These are phyloP conservation scores for Arothron firmamentum DNA, from an alignment of 2,113 vertebrate genomes.

Conservation along the genomic window DNA sequence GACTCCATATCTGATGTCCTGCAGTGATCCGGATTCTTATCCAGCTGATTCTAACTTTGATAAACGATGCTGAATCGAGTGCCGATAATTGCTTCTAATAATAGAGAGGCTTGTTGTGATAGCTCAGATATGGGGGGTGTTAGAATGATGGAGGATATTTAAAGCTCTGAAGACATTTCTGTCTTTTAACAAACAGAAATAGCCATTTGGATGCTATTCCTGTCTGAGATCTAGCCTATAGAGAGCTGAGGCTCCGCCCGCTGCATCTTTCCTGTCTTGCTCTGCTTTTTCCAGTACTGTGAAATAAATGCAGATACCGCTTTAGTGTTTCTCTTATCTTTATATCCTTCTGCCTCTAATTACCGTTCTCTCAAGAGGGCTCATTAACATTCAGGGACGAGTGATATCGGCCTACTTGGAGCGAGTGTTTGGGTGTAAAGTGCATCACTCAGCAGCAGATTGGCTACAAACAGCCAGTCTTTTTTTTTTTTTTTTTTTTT, in stretches of 20 bases:
- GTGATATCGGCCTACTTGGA: constrained; percentile 33
- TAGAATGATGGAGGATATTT: constrained; percentile 41
- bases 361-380: constrained; percentile 45
- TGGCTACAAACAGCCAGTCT: constrained; percentile 17
- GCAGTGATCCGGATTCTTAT: constrained; percentile 5
- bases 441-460: constrained; percentile 33
- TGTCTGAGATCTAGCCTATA: constrained; percentile 40
- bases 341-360: constrained; percentile 37
- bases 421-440: constrained; percentile 43
- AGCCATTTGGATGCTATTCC: constrained; percentile 55
- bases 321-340: neutral
- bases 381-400: constrained; percentile 48
- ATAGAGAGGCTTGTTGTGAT: constrained; percentile 46
- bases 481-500: neutral
- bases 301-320: neutral
- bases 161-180: constrained; percentile 50
- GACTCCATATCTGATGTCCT: neutral
- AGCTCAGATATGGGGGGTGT: constrained; percentile 23
- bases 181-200: constrained; percentile 52
- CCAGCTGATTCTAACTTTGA: constrained; percentile 27
- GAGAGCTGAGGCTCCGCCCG: constrained; percentile 33
- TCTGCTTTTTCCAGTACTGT: neutral
- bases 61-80: constrained; percentile 32
- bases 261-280: too few species aligned
- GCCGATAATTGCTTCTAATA: constrained; percentile 55